Base-by-base conservation (phyloP, 2,113 vertebrate genomes). In the Fregata magnificens region DNA sequence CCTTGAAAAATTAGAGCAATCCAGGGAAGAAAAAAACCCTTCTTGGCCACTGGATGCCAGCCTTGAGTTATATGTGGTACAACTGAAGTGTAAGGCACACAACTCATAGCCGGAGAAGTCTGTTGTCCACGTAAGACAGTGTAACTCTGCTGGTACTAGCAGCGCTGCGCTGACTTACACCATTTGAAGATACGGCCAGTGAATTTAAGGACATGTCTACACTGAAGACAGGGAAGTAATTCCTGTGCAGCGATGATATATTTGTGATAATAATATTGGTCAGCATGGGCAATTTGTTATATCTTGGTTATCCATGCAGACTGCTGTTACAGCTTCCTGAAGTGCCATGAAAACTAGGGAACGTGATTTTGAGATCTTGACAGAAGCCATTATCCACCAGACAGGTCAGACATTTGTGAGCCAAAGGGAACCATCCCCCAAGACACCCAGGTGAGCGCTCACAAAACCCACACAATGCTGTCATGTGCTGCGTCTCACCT, bases 71-170 rank as follows among this genome's bases (percentile, higher is more conserved):
- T 0, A 6, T 7, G 29, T 63, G 17, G 80, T 5, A 5, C 12
- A 9, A 0, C 1, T 3, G 56, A 8, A 11, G 4, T 5, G 42
- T 19, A 25, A 59, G 16, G 42, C 19, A 2, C 22, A 4, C 7
- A 1, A 2, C 12, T 76, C 7, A 0, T 7, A 3, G 2, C 9
- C n/a, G 2, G n/a, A 7, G 61, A 8, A 6, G 18, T 3, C 10
- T 10, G 13, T 3, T 10, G 1, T 8, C 18, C 24, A 3, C 7
- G 2, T 8, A 5, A 10, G 24, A 3, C 25, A 7, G 15, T 0
- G 25, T 3, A 40, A 44, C 9, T 18, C 15, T n/a, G 36, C 20
- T 16, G 15, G 9, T 3, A 2, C 8, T 19, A 14, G 42, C 21
- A 6, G 18, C 13, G 40, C 49, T 44, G 40, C 21, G 38, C 53